Conservation (phyloP, 2,888 invertebrate genomes). For the Meghimatium bilineatum region DNA sequence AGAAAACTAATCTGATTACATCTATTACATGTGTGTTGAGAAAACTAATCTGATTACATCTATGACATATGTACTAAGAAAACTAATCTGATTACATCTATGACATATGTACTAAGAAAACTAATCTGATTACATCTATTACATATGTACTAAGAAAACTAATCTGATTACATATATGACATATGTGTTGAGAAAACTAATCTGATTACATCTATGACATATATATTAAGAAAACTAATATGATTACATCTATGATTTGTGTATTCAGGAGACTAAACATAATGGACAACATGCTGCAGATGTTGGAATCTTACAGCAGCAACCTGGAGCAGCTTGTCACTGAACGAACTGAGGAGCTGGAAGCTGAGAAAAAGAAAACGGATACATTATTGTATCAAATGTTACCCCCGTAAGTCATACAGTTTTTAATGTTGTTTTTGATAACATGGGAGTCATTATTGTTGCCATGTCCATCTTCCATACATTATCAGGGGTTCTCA, state of each 20-base stretch:
- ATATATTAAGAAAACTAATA: background rate
- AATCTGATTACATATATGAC: no score
- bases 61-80: no score
- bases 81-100: no score
- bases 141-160: no score
- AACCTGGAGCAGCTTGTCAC: conserved; percentile 71
- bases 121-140: no score
- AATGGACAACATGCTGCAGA: conserved; percentile 73
- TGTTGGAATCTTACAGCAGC: conserved; percentile 72
- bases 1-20: no score
- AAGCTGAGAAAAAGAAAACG: conserved; percentile 74
- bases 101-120: no score
- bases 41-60: no score
- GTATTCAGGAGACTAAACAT: conserved; percentile 66
- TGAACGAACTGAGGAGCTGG: conserved; percentile 69
- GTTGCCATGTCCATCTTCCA: background rate
- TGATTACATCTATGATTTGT: background rate
- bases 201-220: no score
- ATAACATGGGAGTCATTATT: background rate
- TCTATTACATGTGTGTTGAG: no score
- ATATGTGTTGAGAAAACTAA: no score
- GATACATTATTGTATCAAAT: conserved; percentile 72
- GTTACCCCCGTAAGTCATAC: conserved; percentile 71
- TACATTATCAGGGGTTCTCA: no score
- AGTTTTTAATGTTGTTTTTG: background rate